phyloP scores from a whole-genome alignment of 1,140 invertebrate species.

The Calosoma granatense region DNA sequence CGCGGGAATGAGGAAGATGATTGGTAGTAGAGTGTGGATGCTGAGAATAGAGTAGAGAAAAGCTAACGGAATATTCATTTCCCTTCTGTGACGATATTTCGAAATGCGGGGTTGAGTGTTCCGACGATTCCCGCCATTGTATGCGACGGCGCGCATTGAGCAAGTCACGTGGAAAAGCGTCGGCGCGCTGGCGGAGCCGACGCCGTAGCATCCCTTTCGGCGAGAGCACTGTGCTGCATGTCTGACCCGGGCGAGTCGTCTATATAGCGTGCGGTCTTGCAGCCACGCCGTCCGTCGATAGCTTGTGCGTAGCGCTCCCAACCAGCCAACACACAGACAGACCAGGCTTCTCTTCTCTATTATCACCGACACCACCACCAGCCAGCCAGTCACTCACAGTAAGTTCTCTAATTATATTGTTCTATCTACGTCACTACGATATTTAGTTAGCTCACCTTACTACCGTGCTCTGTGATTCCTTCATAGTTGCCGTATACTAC shows the following conservation, averaged over 20 bases:
- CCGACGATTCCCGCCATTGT: neutral
- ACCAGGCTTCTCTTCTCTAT: neutral
- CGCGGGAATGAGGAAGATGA: no score
- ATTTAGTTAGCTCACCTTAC: neutral
- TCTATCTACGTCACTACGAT: neutral
- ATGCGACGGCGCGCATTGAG: neutral
- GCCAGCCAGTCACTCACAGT: neutral
- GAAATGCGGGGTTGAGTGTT: neutral
- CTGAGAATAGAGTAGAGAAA: no score
- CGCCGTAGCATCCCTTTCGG: neutral
- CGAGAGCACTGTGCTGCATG: neutral
- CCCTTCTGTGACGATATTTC: no score
- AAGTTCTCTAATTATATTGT: neutral
- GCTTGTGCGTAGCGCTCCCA: neutral
- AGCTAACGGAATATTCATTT: no score
- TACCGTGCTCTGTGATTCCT: no score
- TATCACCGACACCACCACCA: neutral
- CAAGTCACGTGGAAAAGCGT: conserved; percentile 20
- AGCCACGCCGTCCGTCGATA: neutral
- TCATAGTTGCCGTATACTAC: neutral
- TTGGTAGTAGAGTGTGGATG: no score
- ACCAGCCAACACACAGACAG: neutral
- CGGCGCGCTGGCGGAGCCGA: conserved; percentile 15
- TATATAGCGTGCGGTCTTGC: neutral
- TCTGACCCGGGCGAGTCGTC: neutral